These are phyloP conservation scores for Pseudopipra pipra DNA, from an alignment of 2,113 vertebrate genomes.

Conservation along the genomic window DNA sequence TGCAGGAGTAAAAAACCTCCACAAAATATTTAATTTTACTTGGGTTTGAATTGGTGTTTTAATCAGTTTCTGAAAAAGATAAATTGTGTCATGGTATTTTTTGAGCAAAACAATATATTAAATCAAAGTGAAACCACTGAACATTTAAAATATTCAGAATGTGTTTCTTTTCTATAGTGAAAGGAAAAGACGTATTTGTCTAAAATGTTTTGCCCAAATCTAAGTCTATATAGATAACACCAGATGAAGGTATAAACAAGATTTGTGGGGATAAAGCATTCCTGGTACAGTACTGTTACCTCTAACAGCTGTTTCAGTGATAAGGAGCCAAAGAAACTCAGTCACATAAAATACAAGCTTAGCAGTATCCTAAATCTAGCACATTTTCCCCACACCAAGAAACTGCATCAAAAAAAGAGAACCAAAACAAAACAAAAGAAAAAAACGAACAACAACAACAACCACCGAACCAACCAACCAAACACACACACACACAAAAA, in stretches of 20 bases:
- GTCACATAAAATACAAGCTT: neutral
- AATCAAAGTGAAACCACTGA: neutral
- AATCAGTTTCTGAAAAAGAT: neutral
- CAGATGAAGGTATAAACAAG: neutral
- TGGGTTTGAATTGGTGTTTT: neutral
- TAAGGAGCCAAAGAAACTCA: neutral
- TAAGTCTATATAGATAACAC: neutral
- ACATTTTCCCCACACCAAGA: neutral
- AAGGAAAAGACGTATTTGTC: neutral
- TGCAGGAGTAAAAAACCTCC: fast-evolving
- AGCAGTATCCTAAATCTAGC: neutral
- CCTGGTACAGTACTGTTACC: neutral
- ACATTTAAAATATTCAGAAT: neutral
- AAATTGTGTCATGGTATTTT: neutral
- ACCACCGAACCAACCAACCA: too few species aligned
- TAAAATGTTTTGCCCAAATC: neutral
- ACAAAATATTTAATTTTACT: neutral
- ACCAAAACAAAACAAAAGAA: neutral
- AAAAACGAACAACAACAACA: fast-evolving
- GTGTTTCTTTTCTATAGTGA: neutral
- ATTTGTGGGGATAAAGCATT: neutral
- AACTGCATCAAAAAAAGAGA: neutral
- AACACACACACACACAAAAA: neutral
- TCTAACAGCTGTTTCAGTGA: neutral
- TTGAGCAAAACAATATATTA: neutral